These are phyloP conservation scores for Crossaster papposus DNA, from an alignment of 53 echinoderm and acorn worm genomes.

Conservation along the genomic window DNA sequence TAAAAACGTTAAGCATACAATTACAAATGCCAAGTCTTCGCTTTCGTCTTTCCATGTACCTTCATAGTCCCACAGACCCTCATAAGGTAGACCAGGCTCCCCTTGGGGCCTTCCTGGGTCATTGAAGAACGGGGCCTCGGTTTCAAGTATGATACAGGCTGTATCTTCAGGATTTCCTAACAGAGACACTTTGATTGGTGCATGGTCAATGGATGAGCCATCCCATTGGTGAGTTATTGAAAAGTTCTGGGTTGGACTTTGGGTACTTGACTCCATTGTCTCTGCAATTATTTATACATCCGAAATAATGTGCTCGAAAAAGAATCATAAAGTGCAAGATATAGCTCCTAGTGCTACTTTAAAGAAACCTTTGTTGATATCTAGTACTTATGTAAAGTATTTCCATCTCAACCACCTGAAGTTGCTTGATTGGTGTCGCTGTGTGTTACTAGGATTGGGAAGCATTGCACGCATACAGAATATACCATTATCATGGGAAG, in stretches of 20 bases:
- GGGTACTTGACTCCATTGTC: neutral
- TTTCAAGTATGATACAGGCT: constrained; percentile 49
- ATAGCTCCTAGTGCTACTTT: no score
- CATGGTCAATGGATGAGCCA: constrained; percentile 60
- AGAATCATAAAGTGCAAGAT: no score
- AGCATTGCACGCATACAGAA: neutral
- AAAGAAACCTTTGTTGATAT: no score
- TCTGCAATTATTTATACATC: neutral
- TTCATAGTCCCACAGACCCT: constrained; percentile 88
- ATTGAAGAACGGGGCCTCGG: constrained; percentile 70
- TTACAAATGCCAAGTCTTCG: neutral
- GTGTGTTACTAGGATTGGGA: neutral
- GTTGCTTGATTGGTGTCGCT: neutral
- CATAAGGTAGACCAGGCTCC: constrained; percentile 57
- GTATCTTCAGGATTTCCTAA: constrained; percentile 21
- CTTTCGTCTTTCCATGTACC: constrained; percentile 44
- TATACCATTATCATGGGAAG: neutral
- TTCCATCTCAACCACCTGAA: no score
- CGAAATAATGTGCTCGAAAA: no score
- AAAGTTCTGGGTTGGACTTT: constrained; percentile 31
- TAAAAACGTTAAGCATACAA: no score
- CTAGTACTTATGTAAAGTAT: no score
- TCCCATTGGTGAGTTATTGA: constrained; percentile 80
- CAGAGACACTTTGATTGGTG: constrained; percentile 65
- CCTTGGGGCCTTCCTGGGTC: constrained; percentile 63